These are phyloP conservation scores for Embiotoca jacksoni DNA, from an alignment of 2,113 vertebrate genomes.

Conservation along the genomic window DNA sequence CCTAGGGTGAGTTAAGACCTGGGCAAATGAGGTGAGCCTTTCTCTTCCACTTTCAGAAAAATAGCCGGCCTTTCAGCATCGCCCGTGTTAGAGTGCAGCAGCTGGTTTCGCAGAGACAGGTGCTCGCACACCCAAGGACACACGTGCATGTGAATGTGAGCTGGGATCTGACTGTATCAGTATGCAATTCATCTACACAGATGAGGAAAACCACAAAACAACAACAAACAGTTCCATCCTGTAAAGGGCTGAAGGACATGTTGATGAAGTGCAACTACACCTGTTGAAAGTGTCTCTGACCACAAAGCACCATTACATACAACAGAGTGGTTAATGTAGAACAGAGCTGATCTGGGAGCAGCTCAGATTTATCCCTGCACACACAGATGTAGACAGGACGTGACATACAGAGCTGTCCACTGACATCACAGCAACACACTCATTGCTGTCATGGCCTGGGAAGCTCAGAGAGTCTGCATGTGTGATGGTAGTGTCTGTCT, in stretches of 20 bases:
- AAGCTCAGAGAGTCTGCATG: slow-evolving; percentile 55
- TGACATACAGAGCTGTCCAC: slow-evolving; percentile 63
- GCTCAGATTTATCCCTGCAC: slow-evolving; percentile 45
- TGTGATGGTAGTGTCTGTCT: slow-evolving; percentile 39
- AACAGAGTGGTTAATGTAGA: slow-evolving; percentile 33
- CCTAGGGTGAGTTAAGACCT: slow-evolving; percentile 66
- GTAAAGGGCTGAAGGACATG: slow-evolving; percentile 1
- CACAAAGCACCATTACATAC: slow-evolving; percentile 17
- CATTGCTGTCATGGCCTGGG: slow-evolving; percentile 61
- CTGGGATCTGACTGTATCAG: slow-evolving; percentile 6
- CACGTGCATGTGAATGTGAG: slow-evolving; percentile 46
- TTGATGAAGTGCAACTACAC: slow-evolving; percentile 17
- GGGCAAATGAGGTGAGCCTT: slow-evolving; percentile 71
- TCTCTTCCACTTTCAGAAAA: slow-evolving; percentile 57
- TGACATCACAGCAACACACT: slow-evolving; percentile 72
- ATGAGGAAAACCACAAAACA: slow-evolving; percentile 13
- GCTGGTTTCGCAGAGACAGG: slow-evolving; percentile 31
- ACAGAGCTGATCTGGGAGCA: slow-evolving; percentile 56
- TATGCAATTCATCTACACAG: slow-evolving; percentile 8
- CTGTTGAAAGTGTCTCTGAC: slow-evolving; percentile 49
- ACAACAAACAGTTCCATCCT: not conserved
- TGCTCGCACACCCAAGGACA: slow-evolving; percentile 24
- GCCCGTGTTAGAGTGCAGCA: slow-evolving; percentile 35
- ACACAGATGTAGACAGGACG: slow-evolving; percentile 56
- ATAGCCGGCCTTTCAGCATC: slow-evolving; percentile 49